Conservation (phyloP, 2,113 vertebrate genomes). For the Lonchura striata region DNA sequence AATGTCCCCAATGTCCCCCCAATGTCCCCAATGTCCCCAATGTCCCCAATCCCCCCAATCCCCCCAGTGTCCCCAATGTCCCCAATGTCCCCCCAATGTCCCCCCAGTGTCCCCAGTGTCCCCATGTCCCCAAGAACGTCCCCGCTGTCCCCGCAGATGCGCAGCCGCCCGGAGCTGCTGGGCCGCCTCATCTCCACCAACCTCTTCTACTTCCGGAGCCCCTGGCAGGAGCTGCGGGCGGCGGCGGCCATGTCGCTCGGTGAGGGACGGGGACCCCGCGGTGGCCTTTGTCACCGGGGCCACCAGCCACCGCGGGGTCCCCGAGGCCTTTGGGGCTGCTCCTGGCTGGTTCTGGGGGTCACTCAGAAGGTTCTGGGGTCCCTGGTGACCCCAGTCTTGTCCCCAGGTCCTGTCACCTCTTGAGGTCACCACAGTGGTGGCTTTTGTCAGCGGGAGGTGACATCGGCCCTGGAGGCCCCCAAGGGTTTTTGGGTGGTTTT, state of each 20-base stretch:
- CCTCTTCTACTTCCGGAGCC: not conserved
- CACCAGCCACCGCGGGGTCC: too few species aligned
- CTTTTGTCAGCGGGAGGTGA: not conserved
- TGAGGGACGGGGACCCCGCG: not conserved
- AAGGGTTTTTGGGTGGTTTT: too few species aligned
- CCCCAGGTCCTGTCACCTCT: not conserved
- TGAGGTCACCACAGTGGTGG: not conserved
- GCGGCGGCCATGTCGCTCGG: not conserved
- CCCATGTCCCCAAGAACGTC: too few species aligned
- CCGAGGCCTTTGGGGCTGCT: too few species aligned
- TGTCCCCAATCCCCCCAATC: not conserved
- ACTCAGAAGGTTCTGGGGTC: not conserved
- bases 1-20: too few species aligned
- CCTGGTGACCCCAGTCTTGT: not conserved
- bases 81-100: accelerated
- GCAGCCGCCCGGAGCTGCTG: not conserved
- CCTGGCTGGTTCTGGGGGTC: not conserved
- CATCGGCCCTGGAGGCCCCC: not conserved
- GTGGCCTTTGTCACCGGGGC: not conserved
- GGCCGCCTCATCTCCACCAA: not conserved
- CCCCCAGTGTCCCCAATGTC: not conserved
- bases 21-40: too few species aligned
- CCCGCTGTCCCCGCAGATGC: not conserved
- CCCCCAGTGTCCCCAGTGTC: too few species aligned
- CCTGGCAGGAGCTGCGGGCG: not conserved